Evolutionary conservation across 23 tunicate genomes (phyloP).

Genomic region (Oikopleura dioica): DNA sequence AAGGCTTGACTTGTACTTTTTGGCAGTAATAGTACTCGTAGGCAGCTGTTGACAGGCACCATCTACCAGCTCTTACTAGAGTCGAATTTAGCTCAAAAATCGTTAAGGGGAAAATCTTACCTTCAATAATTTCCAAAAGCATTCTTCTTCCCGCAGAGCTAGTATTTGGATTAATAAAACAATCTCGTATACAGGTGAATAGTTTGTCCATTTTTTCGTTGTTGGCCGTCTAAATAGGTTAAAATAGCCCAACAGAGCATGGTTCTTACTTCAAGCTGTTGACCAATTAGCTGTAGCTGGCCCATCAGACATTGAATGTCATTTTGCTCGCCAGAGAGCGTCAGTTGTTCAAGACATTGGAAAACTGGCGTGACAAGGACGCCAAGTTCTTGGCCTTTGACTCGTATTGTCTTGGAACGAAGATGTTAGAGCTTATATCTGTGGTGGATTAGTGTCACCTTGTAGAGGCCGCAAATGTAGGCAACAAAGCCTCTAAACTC

Average conservation of each 20-base stretch:
- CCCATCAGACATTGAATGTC: constrained; percentile 5
- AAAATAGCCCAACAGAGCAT: not conserved
- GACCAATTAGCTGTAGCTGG: not conserved
- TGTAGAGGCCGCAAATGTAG: not conserved
- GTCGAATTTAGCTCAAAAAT: not conserved
- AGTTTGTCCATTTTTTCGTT: not conserved
- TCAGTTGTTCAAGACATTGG: not conserved
- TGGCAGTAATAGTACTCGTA: constrained; percentile 13
- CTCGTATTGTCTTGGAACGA: not conserved
- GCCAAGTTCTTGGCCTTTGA: not conserved
- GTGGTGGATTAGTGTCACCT: not conserved
- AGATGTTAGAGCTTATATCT: not conserved
- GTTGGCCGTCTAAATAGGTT: not conserved
- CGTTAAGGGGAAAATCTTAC: not conserved
- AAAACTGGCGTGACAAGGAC: not conserved
- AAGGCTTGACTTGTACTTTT: not conserved
- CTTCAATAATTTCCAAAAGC: constrained; percentile 9
- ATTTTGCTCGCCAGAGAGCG: not conserved
- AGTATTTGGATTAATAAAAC: not conserved
- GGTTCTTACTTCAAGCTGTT: constrained; percentile 2
- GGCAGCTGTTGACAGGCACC: constrained; percentile 12
- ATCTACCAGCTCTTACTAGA: not conserved
- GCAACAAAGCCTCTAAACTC: not conserved
- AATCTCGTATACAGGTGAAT: not conserved
- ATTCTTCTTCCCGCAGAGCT: not conserved